Base-by-base conservation (phyloP, 2,113 vertebrate species). In the Oncorhynchus masou region DNA sequence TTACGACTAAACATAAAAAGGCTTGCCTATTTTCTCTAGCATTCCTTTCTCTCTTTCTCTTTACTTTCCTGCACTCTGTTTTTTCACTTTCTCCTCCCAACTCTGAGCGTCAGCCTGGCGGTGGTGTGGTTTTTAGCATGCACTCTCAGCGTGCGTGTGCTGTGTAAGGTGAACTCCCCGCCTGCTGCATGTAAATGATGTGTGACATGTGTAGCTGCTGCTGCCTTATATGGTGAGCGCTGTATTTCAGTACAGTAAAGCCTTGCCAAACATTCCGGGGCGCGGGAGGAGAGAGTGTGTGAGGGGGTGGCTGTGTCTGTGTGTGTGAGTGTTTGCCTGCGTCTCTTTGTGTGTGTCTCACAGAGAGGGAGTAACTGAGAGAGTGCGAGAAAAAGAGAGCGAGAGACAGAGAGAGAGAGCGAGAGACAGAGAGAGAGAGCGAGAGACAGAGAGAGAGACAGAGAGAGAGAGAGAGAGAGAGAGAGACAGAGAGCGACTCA, bases 151-250 rank as follows among this genome's bases (percentile, higher is more conserved):
- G 80, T 79, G 82, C 81, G 15, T 81, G 85, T 81, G 84, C 86
- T 81, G 76, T 75, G 86, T 87, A 81, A 93, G 91, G 90, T 90
- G 88, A 94, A 91, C 91, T 90, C 91, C 89, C 39, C 89, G 89
- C 90, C 92, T 84, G 73, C 87, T 71, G 74, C 91, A 93, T 95
- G 91, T 94, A 93, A 94, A 95, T 95, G 90, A 92, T 87, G 90
- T 91, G 92, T 94, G 95, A 94, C 94, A 94, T 94, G 93, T 93
- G 92, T 94, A 92, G 91, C 93, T 83, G 91, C 86, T 77, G 84
- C 91, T 92, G 88, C 95, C 96, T 94, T 96, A 94, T 97, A 95
- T 95, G 96, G 95, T 75, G 87, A 89, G 93, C 84, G 87, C 92
- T 88, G 93, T 91, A 89, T 95, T 95, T 95, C 93, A 93, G 93